Evolutionary conservation across 2,888 invertebrate species (phyloP).

Genomic region (Parnassius mnemosyne): DNA sequence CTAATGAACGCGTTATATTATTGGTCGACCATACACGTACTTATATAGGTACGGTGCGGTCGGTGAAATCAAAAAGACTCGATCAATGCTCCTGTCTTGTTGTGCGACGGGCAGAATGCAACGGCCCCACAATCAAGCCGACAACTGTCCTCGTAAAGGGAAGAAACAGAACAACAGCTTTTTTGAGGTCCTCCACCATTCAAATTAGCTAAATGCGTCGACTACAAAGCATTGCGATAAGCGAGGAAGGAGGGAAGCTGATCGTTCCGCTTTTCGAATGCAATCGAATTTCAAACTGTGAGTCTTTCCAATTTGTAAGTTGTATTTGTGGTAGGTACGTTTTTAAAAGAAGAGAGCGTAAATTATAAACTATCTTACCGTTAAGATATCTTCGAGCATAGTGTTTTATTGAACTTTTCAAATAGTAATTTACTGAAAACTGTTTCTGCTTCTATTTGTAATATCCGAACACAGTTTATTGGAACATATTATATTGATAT

Average conservation of each 20-base stretch:
- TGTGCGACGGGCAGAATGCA: constrained; percentile 56
- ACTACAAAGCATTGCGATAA: constrained; percentile 75
- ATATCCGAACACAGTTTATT: not conserved
- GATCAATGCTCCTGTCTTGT: constrained; percentile 65
- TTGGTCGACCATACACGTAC: constrained; percentile 22
- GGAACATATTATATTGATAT: not conserved
- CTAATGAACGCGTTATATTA: constrained; percentile 29
- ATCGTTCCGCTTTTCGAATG: constrained; percentile 49
- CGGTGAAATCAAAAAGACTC: constrained; percentile 47
- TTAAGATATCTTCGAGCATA: not conserved
- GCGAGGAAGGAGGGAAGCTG: constrained; percentile 59
- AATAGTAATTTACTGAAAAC: not conserved
- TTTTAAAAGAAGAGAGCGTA: constrained; percentile 19
- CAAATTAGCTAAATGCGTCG: constrained; percentile 79
- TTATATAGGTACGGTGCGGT: constrained; percentile 29
- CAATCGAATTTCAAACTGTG: constrained; percentile 53
- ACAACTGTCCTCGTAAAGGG: constrained; percentile 62
- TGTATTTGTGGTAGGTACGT: constrained; percentile 18
- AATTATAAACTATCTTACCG: constrained; percentile 11
- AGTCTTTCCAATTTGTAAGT: constrained; percentile 34
- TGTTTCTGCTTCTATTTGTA: constrained; percentile 4
- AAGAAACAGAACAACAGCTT: constrained; percentile 75
- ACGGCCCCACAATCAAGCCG: constrained; percentile 65
- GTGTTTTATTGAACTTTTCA: not conserved
- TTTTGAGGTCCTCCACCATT: constrained; percentile 72